phyloP scores from a whole-genome alignment of 2,113 vertebrate genomes.

The Vulpes ferrilata region DNA sequence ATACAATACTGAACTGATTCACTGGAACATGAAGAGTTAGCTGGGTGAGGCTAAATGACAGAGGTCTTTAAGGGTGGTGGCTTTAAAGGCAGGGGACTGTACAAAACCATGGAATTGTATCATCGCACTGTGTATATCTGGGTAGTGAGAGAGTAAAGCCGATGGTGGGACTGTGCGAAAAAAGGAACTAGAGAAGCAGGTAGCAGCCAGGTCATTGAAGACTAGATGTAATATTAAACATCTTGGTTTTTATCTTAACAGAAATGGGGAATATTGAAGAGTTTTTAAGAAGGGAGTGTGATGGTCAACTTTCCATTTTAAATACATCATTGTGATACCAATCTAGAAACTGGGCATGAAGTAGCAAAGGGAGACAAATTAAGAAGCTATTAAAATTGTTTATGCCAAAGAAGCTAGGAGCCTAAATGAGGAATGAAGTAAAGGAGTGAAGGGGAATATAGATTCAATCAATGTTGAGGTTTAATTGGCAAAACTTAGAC shows the following conservation, averaged over 20 bases:
- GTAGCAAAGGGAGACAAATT: background rate
- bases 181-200: background rate
- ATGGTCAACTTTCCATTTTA: background rate
- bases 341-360: background rate
- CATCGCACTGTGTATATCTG: background rate
- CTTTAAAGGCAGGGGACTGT: background rate
- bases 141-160: background rate
- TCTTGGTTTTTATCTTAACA: background rate
- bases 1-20: background rate
- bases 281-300: background rate
- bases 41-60: background rate
- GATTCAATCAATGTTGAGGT: background rate
- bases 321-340: background rate
- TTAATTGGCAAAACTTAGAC: background rate
- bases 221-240: background rate
- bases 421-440: background rate
- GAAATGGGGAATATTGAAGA: background rate
- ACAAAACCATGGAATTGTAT: background rate
- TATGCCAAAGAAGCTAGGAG: background rate
- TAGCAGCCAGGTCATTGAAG: background rate
- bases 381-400: background rate
- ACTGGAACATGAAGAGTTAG: background rate
- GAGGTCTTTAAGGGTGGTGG: accelerated
- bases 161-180: background rate
- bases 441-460: background rate